Base-by-base conservation (phyloP, 2,888 invertebrate species). In the Leucophenga maculata region DNA sequence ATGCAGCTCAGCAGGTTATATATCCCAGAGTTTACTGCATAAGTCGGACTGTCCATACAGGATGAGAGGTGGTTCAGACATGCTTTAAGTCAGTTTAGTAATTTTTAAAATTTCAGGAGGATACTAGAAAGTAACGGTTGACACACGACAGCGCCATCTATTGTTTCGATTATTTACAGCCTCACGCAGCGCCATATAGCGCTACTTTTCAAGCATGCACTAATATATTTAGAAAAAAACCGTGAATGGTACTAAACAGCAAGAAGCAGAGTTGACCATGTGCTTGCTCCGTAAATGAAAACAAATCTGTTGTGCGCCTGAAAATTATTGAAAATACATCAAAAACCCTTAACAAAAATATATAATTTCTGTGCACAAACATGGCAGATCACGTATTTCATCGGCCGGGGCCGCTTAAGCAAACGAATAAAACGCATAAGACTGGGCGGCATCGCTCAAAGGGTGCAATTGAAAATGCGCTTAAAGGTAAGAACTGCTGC, bases 401-500 rank as follows among this genome's bases (percentile, higher is more conserved):
- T 90, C 92, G 97, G 69, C 91, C 97, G 44, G 97, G 98, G 52
- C 91, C 91, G 64, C 91, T 97, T 57, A 99, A 99, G 86, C 98
- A 98, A 89, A 92, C 93, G 73, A 99, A 99, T 86, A 99, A 99
- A 88, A 82, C 91, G 55, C 99, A 99, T 86, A 99, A 98, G 89
- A 94, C 94, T 74, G 96, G 96, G 4, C 92, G 94, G 75, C 98
- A 99, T 89, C 92, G 95, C 39, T 97, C 96, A 20, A 98, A 99
- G 90, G 94, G 97, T 11, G 92, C 94, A 22, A 91, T 97, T 73
- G 92, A 93, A 67, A 91, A 91, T 72, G 92, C 93, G 9, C 90
- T 91, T 4, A 95, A 95, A 93, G 97, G 97, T 95, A 91, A 88
- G 85, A 60, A 46, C 32, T 65, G n/a, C 39, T 50, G 66, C 59